Conservation (phyloP, 2,797 vertebrate genomes). For the Austrolebias charrua region DNA sequence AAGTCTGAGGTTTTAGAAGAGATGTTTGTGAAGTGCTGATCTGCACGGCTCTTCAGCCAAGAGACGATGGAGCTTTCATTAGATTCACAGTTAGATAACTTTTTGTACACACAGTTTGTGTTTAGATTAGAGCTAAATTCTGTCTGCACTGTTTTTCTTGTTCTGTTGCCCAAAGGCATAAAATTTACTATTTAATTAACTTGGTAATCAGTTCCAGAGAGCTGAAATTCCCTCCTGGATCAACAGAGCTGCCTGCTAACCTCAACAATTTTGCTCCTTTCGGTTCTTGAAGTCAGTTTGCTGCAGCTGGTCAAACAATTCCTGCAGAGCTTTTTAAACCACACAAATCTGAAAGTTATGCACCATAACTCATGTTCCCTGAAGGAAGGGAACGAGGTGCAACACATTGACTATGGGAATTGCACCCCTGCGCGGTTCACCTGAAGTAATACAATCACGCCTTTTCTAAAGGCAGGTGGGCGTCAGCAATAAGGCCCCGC, state of each 20-base stretch:
- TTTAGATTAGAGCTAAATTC: constrained; percentile 49
- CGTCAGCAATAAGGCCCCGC: too few relatives aligned
- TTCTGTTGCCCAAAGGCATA: constrained; percentile 57
- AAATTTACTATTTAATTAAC: constrained; percentile 65
- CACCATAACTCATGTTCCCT: too few relatives aligned
- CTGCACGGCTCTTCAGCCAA: constrained; percentile 10
- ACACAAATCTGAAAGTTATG: too few relatives aligned
- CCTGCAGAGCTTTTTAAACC: constrained; percentile 28
- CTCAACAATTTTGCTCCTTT: constrained; percentile 43
- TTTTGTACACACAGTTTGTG: constrained; percentile 25
- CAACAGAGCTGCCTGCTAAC: constrained; percentile 56
- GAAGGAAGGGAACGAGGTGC: too few relatives aligned
- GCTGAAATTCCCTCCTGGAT: constrained; percentile 66
- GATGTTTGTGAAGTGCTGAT: neutral
- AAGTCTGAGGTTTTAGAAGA: too few relatives aligned
- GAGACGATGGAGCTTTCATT: constrained; percentile 24
- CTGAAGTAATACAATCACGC: too few relatives aligned
- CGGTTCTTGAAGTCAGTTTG: constrained; percentile 29
- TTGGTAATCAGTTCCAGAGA: constrained; percentile 67
- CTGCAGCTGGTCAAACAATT: constrained; percentile 52
- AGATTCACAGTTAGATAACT: constrained; percentile 28
- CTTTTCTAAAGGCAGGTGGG: too few relatives aligned
- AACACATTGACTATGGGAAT: too few relatives aligned
- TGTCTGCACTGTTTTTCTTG: constrained; percentile 39
- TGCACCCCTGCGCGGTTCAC: too few relatives aligned